Evolutionary conservation across 2,888 invertebrate genomes (phyloP).

Genomic region (Oscheius sp.): DNA sequence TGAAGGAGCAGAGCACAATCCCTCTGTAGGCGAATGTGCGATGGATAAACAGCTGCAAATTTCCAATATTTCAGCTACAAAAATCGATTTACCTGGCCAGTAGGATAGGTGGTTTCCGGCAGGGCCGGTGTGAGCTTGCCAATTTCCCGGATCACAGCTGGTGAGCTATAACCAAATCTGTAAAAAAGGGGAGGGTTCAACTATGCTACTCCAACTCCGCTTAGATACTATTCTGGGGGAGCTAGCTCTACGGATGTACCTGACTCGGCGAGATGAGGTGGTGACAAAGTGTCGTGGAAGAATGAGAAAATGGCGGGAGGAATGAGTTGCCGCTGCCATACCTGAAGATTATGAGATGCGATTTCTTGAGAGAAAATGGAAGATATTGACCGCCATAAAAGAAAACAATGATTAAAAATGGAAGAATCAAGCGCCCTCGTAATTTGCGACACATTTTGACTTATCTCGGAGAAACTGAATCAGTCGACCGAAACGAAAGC

Average conservation of each 20-base stretch:
- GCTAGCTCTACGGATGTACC: not conserved
- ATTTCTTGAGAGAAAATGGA: too few relatives aligned
- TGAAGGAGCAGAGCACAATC: conserved; percentile 95
- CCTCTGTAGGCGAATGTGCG: conserved; percentile 96
- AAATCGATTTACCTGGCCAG: conserved; percentile 57
- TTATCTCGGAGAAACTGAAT: too few relatives aligned
- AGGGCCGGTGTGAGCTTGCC: conserved; percentile 47
- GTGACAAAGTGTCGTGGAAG: conserved; percentile 3
- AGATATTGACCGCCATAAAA: not conserved
- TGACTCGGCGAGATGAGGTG: not conserved
- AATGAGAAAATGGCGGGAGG: not conserved
- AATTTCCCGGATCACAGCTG: conserved; percentile 52
- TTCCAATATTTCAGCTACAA: not conserved
- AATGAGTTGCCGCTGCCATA: not conserved
- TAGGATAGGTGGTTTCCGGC: conserved; percentile 43
- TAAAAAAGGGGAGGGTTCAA: conserved; percentile 5
- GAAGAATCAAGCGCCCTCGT: not conserved
- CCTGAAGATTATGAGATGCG: too few relatives aligned
- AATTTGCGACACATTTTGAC: too few relatives aligned
- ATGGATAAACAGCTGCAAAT: conserved; percentile 85
- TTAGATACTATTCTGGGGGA: not conserved
- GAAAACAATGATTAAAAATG: not conserved
- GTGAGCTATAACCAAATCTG: conserved; percentile 41
- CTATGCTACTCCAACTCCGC: conserved; percentile 14
- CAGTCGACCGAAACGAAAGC: too few relatives aligned